Conservation (phyloP, 53 echinoderm and acorn worm species). For the Holothuria leucospilota region DNA sequence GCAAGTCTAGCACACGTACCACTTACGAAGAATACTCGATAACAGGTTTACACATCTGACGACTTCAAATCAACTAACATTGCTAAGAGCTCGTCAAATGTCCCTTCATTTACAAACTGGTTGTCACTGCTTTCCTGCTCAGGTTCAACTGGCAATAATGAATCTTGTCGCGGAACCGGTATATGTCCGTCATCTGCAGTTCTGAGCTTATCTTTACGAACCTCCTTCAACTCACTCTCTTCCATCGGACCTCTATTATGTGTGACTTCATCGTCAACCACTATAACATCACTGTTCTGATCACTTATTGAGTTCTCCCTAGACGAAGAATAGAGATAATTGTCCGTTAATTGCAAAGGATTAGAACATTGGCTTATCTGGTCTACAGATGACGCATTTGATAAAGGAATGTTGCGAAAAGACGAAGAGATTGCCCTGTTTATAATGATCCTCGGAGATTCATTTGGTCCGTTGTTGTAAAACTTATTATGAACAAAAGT, state of each 20-base stretch:
- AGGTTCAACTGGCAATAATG: background rate
- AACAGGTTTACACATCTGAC: slow-evolving; percentile 9
- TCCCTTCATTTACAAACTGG: slow-evolving; percentile 9
- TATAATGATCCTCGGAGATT: slow-evolving; percentile 36
- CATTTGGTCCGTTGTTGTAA: slow-evolving; percentile 24
- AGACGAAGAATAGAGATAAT: slow-evolving; percentile 20
- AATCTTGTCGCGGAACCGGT: slow-evolving; percentile 13
- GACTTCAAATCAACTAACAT: slow-evolving; percentile 40
- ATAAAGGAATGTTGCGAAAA: slow-evolving; percentile 5
- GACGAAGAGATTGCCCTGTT: slow-evolving; percentile 26
- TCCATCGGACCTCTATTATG: background rate
- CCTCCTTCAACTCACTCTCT: background rate
- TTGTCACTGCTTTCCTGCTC: background rate
- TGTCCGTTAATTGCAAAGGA: slow-evolving; percentile 33
- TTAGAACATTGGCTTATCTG: slow-evolving; percentile 2
- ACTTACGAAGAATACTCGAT: too few relatives aligned
- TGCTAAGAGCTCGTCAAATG: slow-evolving; percentile 37
- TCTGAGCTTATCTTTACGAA: background rate
- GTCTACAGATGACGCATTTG: slow-evolving; percentile 1
- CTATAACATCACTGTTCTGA: slow-evolving; percentile 14
- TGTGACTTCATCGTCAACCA: slow-evolving; percentile 6
- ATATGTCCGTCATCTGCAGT: background rate
- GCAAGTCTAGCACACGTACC: too few relatives aligned
- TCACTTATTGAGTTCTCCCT: slow-evolving; percentile 31
- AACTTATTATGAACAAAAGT: background rate